Conservation (phyloP, 1,140 invertebrate genomes). For the Chironomus striatipennis region DNA sequence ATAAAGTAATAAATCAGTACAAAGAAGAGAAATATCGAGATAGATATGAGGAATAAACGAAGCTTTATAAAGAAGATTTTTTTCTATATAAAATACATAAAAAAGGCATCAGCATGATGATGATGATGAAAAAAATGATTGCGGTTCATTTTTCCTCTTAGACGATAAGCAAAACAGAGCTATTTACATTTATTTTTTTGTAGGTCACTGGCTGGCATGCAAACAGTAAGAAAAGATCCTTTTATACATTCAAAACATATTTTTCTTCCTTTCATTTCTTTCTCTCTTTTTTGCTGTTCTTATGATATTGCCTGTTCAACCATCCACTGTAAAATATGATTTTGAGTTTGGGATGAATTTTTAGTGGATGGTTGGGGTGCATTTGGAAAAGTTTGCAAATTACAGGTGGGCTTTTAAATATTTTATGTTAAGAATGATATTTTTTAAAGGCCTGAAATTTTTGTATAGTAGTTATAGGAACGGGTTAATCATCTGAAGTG, state of each 20-base stretch:
- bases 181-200: neutral
- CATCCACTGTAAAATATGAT: too few species aligned
- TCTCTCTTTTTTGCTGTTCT: neutral
- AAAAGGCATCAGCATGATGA: neutral
- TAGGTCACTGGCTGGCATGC: neutral
- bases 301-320: too few species aligned
- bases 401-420: too few species aligned
- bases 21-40: neutral
- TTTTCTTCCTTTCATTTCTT: neutral
- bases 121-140: neutral
- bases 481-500: too few species aligned
- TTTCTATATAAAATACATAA: neutral
- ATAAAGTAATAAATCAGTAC: constrained; percentile 9
- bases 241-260: constrained; percentile 1
- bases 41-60: neutral
- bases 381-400: too few species aligned
- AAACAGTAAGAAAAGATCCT: neutral
- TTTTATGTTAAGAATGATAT: too few species aligned
- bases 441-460: too few species aligned
- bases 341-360: too few species aligned
- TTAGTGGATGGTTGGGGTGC: too few species aligned
- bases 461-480: too few species aligned
- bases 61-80: neutral
- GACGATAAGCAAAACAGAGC: constrained; percentile 5
- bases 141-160: neutral